These are phyloP conservation scores for Anastrepha obliqua DNA, from an alignment of 1,140 invertebrate genomes.

Conservation along the genomic window DNA sequence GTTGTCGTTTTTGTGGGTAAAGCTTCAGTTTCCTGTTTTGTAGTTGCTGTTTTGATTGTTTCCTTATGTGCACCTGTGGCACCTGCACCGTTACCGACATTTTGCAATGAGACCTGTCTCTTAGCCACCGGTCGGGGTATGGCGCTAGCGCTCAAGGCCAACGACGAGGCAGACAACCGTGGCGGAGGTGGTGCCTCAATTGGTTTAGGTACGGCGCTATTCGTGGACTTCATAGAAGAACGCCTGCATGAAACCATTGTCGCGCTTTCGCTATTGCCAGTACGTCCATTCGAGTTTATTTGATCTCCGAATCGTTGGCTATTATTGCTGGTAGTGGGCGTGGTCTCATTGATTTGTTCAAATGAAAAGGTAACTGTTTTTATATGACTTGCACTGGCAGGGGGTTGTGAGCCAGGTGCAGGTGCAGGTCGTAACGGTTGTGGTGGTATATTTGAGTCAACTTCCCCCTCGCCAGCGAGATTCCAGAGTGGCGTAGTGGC, in stretches of 20 bases:
- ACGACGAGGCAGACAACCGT: constrained; percentile 65
- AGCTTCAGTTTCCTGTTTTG: constrained; percentile 52
- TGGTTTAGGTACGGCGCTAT: constrained; percentile 62
- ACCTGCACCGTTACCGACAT: neutral
- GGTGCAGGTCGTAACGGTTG: constrained; percentile 74
- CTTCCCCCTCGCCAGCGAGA: constrained; percentile 61
- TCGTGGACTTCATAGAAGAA: constrained; percentile 42
- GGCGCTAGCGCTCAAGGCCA: constrained; percentile 63
- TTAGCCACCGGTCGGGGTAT: constrained; percentile 69
- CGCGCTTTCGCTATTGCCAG: neutral
- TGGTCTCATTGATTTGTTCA: constrained; percentile 58
- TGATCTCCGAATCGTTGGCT: neutral
- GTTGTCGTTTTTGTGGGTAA: constrained; percentile 52
- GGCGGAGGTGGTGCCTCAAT: constrained; percentile 73
- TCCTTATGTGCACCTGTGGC: neutral
- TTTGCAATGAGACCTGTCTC: constrained; percentile 63
- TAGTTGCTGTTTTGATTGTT: constrained; percentile 54
- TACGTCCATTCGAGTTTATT: constrained; percentile 33
- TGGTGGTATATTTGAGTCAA: constrained; percentile 73
- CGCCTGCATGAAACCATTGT: constrained; percentile 57
- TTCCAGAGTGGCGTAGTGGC: constrained; percentile 69
- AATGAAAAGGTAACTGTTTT: constrained; percentile 71
- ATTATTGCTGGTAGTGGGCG: neutral
- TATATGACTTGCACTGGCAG: constrained; percentile 62
- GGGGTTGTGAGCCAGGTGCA: constrained; percentile 58